Evolutionary conservation across 2,888 invertebrate species (phyloP).

Genomic region (Deilephila elpenor): DNA sequence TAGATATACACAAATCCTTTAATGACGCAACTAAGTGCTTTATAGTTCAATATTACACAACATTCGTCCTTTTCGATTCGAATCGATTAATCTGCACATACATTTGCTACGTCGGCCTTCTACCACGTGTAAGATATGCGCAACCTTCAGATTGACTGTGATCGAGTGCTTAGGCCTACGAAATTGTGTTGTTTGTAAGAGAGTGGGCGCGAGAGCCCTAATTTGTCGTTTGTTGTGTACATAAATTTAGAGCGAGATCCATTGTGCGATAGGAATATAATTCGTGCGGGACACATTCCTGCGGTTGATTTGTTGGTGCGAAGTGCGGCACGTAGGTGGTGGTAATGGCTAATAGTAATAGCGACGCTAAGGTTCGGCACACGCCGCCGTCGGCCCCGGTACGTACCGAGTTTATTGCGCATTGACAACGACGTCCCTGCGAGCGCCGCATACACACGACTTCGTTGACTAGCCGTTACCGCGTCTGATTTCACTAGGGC

Average conservation of each 20-base stretch:
- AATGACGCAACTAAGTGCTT: not conserved
- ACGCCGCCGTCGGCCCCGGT: constrained; percentile 40
- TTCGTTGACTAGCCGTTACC: constrained; percentile 56
- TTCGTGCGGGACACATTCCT: not conserved
- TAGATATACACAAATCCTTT: not conserved
- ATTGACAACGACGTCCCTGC: constrained; percentile 60
- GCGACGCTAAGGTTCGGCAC: constrained; percentile 35
- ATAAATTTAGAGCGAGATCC: not conserved
- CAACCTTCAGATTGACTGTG: constrained; percentile 22
- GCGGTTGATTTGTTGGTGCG: constrained; percentile 6
- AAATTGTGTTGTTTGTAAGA: constrained; percentile 2
- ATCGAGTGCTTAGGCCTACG: not conserved
- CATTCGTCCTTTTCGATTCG: not conserved
- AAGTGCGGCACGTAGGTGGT: constrained; percentile 11
- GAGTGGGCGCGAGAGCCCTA: not conserved
- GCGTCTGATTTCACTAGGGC: constrained; percentile 47
- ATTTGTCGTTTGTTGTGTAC: not conserved
- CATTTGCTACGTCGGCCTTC: constrained; percentile 7
- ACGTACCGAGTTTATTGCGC: constrained; percentile 64
- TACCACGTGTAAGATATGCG: constrained; percentile 16
- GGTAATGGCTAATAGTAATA: constrained; percentile 32
- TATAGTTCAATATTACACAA: constrained; percentile 14
- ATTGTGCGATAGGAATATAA: not conserved
- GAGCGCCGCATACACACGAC: constrained; percentile 72
- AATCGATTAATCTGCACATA: not conserved